Base-by-base conservation (phyloP, 2,113 vertebrate species). In the Ardeotis arabs region DNA sequence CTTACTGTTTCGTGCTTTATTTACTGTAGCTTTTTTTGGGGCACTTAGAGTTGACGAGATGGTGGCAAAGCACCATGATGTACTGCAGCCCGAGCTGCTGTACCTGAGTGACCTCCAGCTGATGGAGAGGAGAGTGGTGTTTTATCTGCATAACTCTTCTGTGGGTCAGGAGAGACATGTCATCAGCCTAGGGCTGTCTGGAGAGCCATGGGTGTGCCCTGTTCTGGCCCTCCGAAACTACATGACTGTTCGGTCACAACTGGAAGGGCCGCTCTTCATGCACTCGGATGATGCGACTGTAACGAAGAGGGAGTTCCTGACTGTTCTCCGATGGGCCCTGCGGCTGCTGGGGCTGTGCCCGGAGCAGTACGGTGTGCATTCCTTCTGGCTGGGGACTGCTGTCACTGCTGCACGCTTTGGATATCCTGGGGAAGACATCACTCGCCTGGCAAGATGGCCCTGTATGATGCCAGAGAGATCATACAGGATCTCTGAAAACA, bases 11-110 rank as follows among this genome's bases (percentile, higher is more conserved):
- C 69, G 22, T 62, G 93, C 95, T 1, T 53, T 93, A 14, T 97
- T 97, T 81, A 91, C 83, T 25, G 73, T 86, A 8, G 66, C 96
- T 41, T 97, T 97, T 83, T 95, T 97, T 41, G 95, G 80, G 9
- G 96, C 93, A 6, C 78, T 97, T 74, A 45, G 84, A 16, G 15
- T 95, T 31, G 55, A 78, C 27, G 95, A 97, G 73, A 49, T 96
- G 52, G 95, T 95, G 84, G 89, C 84, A 4, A 93, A 95, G 20
- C 63, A 73, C n/a, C 23, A 1, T 12, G 8, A 50, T 15, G 33
- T 77, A 9, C 53, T 78, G 35, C 89, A 96, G 33, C 89, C 94
- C 1, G 90, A 91, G n/a, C 90, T 97, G 47, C 69, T 97, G 49
- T 58, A 55, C 35, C 31, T 95, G 64, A 82, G 66, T 3, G 93